Evolutionary conservation across 2,797 vertebrate genomes (phyloP).

Genomic region (Setipinna tenuifilis): DNA sequence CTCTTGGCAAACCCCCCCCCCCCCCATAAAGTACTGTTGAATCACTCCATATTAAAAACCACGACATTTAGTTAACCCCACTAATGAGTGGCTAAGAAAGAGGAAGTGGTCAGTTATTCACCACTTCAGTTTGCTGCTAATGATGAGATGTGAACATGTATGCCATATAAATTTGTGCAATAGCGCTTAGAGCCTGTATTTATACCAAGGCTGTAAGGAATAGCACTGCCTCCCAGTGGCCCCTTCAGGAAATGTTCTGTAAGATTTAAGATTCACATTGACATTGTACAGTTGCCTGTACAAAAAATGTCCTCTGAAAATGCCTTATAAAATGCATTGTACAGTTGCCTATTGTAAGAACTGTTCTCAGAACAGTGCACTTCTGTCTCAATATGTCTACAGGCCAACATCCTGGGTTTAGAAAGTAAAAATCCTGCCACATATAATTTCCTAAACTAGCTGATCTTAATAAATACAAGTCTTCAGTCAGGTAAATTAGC

Average conservation of each 20-base stretch:
- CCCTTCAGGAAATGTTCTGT: background rate
- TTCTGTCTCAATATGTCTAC: too few species aligned
- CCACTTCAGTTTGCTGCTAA: background rate
- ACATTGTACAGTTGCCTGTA: too few species aligned
- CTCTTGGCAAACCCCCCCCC: background rate
- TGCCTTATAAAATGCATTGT: too few species aligned
- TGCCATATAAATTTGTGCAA: background rate
- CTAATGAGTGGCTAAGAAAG: background rate
- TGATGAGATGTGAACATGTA: background rate
- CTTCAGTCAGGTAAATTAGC: too few species aligned
- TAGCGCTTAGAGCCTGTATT: background rate
- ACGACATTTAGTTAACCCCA: background rate
- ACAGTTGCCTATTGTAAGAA: too few species aligned
- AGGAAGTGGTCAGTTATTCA: slow-evolving; percentile 26
- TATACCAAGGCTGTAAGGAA: background rate
- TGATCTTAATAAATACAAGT: too few species aligned
- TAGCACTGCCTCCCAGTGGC: background rate
- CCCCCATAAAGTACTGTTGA: background rate
- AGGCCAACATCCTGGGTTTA: too few species aligned
- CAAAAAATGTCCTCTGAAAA: too few species aligned
- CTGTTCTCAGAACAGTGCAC: too few species aligned
- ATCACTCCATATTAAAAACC: slow-evolving; percentile 14
- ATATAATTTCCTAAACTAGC: too few species aligned
- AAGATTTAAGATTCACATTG: background rate
- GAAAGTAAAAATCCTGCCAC: too few species aligned